Evolutionary conservation across 2,113 vertebrate genomes (phyloP).

Genomic region (Ramphastos sulfuratus): DNA sequence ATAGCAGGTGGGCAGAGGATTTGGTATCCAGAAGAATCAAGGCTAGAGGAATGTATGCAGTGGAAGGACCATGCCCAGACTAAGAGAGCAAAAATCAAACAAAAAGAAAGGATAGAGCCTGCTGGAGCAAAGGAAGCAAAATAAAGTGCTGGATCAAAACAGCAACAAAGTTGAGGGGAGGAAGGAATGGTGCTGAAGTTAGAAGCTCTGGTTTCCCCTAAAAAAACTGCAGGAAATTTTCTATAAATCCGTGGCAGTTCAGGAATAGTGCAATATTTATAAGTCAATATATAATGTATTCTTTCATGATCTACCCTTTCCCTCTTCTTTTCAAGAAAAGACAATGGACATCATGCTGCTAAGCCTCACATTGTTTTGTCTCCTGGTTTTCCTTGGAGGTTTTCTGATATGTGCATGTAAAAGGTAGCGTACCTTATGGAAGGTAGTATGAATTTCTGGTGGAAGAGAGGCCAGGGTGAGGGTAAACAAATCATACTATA

Average conservation of each 20-base stretch:
- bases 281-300: not conserved
- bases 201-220: not conserved
- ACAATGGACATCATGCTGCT: not conserved
- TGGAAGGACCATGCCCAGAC: not conserved
- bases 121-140: not conserved
- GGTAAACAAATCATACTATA: not conserved
- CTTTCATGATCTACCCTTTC: not conserved
- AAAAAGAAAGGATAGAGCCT: not conserved
- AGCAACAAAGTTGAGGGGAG: not conserved
- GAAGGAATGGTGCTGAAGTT: not conserved
- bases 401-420: not conserved
- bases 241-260: not conserved
- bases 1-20: not conserved
- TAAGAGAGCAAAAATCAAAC: not conserved
- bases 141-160: not conserved
- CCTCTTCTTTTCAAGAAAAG: not conserved
- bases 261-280: not conserved
- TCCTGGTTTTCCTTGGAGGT: conserved; percentile 29
- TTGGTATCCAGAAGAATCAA: not conserved
- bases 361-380: not conserved
- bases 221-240: not conserved
- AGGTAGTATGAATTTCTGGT: not conserved
- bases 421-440: conserved; percentile 29
- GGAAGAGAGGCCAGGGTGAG: not conserved
- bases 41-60: not conserved